Percentiles rank a stretch among this genome's conserved stretches.
phyloP scores from a whole-genome alignment of 1,140 invertebrate genomes.

The Plectrocnemia conspersa region DNA sequence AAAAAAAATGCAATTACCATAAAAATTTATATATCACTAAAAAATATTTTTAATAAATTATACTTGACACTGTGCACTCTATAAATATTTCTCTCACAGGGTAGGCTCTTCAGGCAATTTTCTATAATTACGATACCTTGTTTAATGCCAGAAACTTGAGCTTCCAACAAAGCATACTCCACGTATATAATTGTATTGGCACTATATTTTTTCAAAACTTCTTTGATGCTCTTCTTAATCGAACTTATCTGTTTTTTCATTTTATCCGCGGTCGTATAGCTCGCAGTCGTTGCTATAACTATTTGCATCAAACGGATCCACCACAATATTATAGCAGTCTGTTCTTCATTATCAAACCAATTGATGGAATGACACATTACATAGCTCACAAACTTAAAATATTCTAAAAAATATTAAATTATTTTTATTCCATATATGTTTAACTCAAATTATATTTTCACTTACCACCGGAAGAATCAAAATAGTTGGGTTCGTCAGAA shows the following conservation, averaged over 20 bases:
- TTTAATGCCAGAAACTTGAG: constrained; percentile 12
- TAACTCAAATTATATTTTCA: background rate
- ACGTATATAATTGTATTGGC: constrained; percentile 24
- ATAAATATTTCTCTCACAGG: constrained; percentile 9
- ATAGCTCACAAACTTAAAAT: constrained; percentile 29
- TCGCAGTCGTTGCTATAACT: background rate
- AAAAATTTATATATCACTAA: background rate
- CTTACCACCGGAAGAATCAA: constrained; percentile 9
- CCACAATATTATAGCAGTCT: constrained; percentile 32
- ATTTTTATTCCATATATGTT: background rate
- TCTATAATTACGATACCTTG: constrained; percentile 27
- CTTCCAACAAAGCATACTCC: constrained; percentile 28
- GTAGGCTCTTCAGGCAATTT: constrained; percentile 13
- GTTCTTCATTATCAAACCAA: constrained; percentile 20
- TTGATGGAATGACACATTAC: constrained; percentile 27
- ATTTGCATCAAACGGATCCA: constrained; percentile 24
- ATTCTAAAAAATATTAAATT: constrained; percentile 25
- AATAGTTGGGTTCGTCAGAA: constrained; percentile 29
- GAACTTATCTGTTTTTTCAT: constrained; percentile 1
- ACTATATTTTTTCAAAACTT: constrained; percentile 24
- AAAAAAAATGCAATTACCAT: background rate
- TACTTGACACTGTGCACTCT: constrained; percentile 27
- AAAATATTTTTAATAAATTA: background rate
- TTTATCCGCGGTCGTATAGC: background rate
- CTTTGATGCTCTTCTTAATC: constrained; percentile 26